Evolutionary conservation across 2,113 vertebrate genomes (phyloP), one percentile per base, ranked within the genome.

Genomic region (Chaetodon auriga): DNA sequence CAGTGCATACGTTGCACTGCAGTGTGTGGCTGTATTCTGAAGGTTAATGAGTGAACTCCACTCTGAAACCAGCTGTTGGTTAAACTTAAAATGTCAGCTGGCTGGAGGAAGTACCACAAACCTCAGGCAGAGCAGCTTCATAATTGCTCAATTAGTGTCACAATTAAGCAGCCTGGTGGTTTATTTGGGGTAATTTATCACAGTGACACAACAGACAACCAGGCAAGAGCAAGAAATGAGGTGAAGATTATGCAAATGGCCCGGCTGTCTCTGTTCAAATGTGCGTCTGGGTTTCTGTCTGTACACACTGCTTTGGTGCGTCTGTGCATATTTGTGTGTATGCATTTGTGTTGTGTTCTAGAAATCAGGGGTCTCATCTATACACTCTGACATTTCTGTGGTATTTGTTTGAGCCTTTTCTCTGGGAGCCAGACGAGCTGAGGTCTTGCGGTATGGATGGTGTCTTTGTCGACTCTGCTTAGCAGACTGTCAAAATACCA

Each of bases 381-480:
- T 16, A 46, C 7, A 64, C 60, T 51, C 76, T 83, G 76, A 80
- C 89, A 89, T 88, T 90, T 90, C 60, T 84, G 74, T 78, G 68
- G 38, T 77, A 85, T 89, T 89, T 89, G 69, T 72, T 75, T 71
- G 66, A 75, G 77, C 46, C 61, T 78, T 74, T 89, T 87, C 64
- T 66, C 65, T 15, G 19, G 63, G 58, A 65, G 74, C 61, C 68
- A 7, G 55, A 55, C 49, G 2, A 79, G 51, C 64, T 48, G 57
- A 62, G 69, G 78, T 73, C 43, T 57, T 68, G 65, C 30, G 63
- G 71, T 73, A 43, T 65, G 53, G 78, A 78, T 38, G 35, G 43
- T 41, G 79, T 79, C 73, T 76, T 74, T 71, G 72, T 89, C 51
- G n/a, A 43, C 58, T 9, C 49, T 49, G 46, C 30, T 75, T 46